Evolutionary conservation across 1,140 invertebrate genomes (phyloP).

Genomic region (Caerostris darwini): DNA sequence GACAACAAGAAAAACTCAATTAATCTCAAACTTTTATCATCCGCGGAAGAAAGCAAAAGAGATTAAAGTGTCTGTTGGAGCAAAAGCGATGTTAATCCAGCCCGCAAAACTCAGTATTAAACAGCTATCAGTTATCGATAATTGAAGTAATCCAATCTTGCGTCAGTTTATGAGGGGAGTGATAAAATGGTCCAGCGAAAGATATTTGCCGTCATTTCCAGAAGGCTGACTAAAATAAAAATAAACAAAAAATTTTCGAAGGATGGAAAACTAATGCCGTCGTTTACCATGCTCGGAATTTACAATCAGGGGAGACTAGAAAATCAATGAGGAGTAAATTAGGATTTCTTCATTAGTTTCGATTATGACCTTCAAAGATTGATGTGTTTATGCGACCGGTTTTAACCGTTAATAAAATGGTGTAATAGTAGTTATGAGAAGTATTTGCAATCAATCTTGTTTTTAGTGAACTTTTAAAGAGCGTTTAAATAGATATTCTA

Average conservation of each 20-base stretch:
- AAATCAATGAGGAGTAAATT: constrained; percentile 30
- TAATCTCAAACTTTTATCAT: neutral
- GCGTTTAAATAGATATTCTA: no score
- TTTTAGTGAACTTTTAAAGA: no score
- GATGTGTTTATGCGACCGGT: neutral
- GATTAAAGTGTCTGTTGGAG: neutral
- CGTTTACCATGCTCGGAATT: constrained; percentile 29
- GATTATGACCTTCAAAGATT: constrained; percentile 41
- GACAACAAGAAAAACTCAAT: neutral
- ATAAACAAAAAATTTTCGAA: neutral
- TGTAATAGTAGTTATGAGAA: neutral
- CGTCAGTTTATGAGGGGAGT: neutral
- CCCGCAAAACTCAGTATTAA: constrained; percentile 11
- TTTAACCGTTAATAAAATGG: neutral
- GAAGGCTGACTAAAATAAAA: neutral
- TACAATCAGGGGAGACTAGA: neutral
- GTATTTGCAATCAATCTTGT: neutral
- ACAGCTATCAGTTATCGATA: constrained; percentile 35
- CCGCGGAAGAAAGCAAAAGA: neutral
- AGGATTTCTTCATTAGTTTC: constrained; percentile 25
- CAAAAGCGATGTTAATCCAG: constrained; percentile 14
- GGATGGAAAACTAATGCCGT: constrained; percentile 24
- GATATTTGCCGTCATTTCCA: constrained; percentile 9
- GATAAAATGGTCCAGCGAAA: neutral
- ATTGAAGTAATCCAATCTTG: constrained; percentile 39